Base-by-base conservation (phyloP, 92 coral and sea anemone species). In the Ricordea florida region DNA sequence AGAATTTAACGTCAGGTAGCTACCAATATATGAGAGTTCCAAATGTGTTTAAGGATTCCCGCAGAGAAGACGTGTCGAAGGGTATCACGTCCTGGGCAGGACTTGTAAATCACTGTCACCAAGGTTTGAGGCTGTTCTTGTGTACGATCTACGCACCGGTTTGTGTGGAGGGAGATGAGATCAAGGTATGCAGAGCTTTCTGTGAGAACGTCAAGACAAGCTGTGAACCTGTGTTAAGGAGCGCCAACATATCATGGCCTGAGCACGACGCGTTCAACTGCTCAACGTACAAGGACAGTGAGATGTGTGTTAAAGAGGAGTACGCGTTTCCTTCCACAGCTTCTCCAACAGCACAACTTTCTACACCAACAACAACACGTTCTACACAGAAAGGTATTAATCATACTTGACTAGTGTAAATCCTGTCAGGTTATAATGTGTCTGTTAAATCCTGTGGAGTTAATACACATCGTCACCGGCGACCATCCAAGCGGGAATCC, bases 121-220 rank as follows among this genome's bases (percentile, higher is more conserved):
- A 27, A 0, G 46, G 69, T 2, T 62, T 93, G 14, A 72, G 62
- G 48, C 60, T 56, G 16, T 93, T 93, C 42, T 87, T 93, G 56
- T 93, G 98, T 40, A 75, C 92, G 8, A 76, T 88, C 21, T 90
- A 82, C 68, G 94, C 98, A 2, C 98, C 98, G 21, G 77, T 93
- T 36, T 93, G 98, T 64, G 58, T 93, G 48, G 18, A 30, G 0
- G 69, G 78, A 1, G 31, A 23, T 3, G 58, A 64, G 7, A 20
- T 91, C 11, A 41, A 41, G 7, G 92, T 89, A 20, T 93, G 98
- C 69, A 66, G 61, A 32, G 83, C 93, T 51, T 66, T 93, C 22
- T 93, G 98, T 26, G 35, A 45, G 0, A 50, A 36, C 23, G 89
- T 90, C 6, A 65, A 52, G 10, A 57, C 6, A 3, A 69, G 87